Base-by-base conservation (phyloP, 2,113 vertebrate species). In the Pachypanchax playfairii region DNA sequence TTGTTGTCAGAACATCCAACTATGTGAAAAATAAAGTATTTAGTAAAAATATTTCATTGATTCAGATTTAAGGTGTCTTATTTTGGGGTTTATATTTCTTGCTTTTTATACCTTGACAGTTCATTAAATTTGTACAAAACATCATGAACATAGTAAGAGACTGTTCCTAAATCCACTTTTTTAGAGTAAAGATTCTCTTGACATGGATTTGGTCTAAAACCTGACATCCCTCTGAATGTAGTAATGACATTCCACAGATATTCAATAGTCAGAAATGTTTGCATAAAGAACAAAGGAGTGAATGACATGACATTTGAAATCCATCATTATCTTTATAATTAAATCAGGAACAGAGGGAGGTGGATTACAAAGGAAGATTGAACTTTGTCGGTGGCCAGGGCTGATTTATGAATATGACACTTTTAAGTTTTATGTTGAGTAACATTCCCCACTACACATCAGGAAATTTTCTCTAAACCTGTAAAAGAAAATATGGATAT, bases 301-400 rank as follows among this genome's bases (percentile, higher is more conserved):
- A 63, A 41, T 41, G 46, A 39, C 4, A 8, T 59, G 56, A 70
- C 61, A 57, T 79, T 69, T 55, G 13, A 43, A 53, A 33, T 38
- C 20, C 18, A 4, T 38, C 41, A 35, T 52, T 29, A 5, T 18
- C 26, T 48, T 25, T 6, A 8, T 33, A 67, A 47, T 51, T 5
- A 49, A 42, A 61, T 55, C 4, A 24, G 29, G 17, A 59, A 55
- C n/a, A 28, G 14, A 36, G 36, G 24, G 24, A 29, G 29, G 18
- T 38, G 48, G 36, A 52, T 77, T 22, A 60, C 41, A 62, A 65
- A 64, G 41, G 17, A 0, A 10, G 36, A 33, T 67, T 67, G 24
- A 75, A 69, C 20, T 49, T 21, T 52, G 20, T 6, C 5, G 43
- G 24, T n/a, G 11, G 20, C 5, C 14, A 3, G 12, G 1, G 21